Conservation (phyloP, 2,888 invertebrate species). For the Caenorhabditis sp. region DNA sequence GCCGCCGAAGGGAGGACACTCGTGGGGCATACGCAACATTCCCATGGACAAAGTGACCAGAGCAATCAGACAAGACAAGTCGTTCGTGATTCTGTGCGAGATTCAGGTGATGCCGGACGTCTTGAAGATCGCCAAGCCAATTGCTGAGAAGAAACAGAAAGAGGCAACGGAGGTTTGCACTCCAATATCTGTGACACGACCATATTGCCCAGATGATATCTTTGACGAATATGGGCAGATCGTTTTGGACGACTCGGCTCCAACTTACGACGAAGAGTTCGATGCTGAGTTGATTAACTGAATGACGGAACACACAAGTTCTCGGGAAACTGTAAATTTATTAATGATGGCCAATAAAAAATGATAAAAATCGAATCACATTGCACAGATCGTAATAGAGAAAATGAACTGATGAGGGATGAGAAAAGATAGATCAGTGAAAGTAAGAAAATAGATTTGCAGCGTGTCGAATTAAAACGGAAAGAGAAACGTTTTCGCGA, state of each 20-base stretch:
- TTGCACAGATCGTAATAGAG: neutral
- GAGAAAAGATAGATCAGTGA: neutral
- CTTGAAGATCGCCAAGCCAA: slow-evolving; percentile 33
- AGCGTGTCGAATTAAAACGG: neutral
- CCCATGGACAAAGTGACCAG: slow-evolving; percentile 80
- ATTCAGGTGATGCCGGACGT: slow-evolving; percentile 83
- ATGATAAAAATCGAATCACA: neutral
- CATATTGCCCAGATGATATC: neutral
- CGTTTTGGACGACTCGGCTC: neutral
- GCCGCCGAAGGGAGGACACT: slow-evolving; percentile 83
- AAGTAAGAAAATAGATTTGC: neutral
- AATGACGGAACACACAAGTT: neutral
- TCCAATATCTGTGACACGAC: too few relatives aligned
- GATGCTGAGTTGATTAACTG: slow-evolving; percentile 1
- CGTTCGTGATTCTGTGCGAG: slow-evolving; percentile 82
- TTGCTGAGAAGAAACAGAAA: too few relatives aligned
- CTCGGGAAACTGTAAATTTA: neutral
- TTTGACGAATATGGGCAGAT: neutral
- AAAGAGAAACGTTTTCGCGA: neutral
- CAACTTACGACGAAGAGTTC: neutral
- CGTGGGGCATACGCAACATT: slow-evolving; percentile 83
- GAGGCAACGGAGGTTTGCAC: neutral
- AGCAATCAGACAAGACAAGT: slow-evolving; percentile 80
- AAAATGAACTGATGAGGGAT: neutral
- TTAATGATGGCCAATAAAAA: neutral